Base-by-base conservation (phyloP, 2,888 invertebrate species). In the Ctenicera cuprea region DNA sequence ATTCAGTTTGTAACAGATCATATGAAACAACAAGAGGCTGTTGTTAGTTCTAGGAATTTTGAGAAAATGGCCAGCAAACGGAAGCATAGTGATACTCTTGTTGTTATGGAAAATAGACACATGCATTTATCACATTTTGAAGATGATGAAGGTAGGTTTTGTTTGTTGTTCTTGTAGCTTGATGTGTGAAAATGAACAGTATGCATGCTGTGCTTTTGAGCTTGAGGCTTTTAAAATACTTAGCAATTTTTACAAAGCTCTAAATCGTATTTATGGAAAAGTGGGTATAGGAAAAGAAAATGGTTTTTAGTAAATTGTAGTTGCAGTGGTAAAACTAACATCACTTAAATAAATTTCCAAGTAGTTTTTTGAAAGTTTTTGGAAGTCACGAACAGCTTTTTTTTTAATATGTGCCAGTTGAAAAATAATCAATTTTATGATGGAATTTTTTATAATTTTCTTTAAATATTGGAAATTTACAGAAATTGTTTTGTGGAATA, bases 81-180 rank as follows among this genome's bases (percentile, higher is more conserved):
- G 57, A 85, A 86, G 75, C 84, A 84, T 71, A 83, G 84, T 69
- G 87, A 88, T 79, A 82, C 86, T 30, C 78, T 86, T 50, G 82
- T 87, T 22, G 86, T 87, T 26, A 84, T 87, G 84, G 87, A 87
- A 74, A 83, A 84, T 8, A 82, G 83, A 71, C 86, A 86, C 71
- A 82, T 86, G 80, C 85, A 86, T 74, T 80, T 84, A 26, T 83
- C 85, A 3, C 79, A 85, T 43, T 86, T 86, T 79, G 85, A 85
- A 71, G 86, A 86, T 76, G 86, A 86, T 54, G 85, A 86, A 80
- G 87, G 85, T 86, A 79, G 67, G 82, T 81, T 62, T 48, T 65
- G 30, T 22, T 11, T 8, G 26, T 57, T n/a, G n/a, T n/a, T n/a
- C n/a, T n/a, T 33, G 48, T 45, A 45, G 26, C 8, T 9, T 62